Evolutionary conservation across 2,797 vertebrate genomes (phyloP).

Genomic region (Iguana delicatissima): DNA sequence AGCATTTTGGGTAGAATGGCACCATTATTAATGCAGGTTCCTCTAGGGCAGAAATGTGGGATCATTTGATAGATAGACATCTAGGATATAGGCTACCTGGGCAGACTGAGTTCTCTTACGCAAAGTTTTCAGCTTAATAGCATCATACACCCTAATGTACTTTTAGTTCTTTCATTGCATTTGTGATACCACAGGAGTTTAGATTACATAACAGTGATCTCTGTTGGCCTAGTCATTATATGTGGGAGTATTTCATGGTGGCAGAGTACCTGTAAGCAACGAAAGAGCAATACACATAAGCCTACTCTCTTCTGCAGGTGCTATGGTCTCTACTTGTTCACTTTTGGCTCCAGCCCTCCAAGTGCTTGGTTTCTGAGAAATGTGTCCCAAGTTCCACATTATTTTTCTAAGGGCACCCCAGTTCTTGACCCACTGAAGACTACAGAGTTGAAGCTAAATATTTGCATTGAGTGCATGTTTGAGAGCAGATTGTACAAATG

Average conservation of each 20-base stretch:
- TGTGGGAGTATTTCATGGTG: neutral
- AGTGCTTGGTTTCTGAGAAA: neutral
- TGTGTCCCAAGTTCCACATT: neutral
- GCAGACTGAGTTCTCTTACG: neutral
- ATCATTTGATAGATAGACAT: neutral
- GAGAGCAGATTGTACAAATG: no score
- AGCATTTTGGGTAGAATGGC: neutral
- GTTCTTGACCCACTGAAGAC: neutral
- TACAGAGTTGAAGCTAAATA: neutral
- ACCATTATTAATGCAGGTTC: slow-evolving; percentile 10
- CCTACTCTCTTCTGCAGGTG: neutral
- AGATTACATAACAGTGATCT: neutral
- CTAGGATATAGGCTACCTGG: neutral
- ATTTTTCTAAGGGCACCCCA: neutral
- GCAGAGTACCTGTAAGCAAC: neutral
- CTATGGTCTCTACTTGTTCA: no score
- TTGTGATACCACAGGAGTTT: neutral
- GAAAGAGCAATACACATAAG: neutral
- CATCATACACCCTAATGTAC: neutral
- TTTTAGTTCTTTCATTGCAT: neutral
- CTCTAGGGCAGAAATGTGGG: neutral
- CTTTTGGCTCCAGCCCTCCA: neutral
- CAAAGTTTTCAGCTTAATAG: neutral
- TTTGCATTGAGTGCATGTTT: no score
- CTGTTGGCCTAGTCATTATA: neutral